phyloP scores from a whole-genome alignment of 2,888 invertebrate genomes.

The Vanessa cardui region DNA sequence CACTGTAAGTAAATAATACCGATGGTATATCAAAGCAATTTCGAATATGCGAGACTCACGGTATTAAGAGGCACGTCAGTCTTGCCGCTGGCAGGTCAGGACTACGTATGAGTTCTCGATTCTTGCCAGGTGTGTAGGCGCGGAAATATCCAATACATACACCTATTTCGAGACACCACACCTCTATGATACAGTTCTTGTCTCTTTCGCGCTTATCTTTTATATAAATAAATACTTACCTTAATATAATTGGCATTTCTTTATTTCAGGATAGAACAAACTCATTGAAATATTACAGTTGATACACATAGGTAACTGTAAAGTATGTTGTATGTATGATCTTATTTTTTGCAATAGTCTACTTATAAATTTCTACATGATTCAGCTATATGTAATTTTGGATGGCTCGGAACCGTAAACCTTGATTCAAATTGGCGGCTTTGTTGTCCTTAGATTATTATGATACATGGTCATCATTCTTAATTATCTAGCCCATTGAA shows the following conservation, averaged over 20 bases:
- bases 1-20: background rate
- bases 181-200: conserved; percentile 27
- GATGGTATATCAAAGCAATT: conserved; percentile 13
- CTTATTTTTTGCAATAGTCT: too few species aligned
- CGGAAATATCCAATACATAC: conserved; percentile 47
- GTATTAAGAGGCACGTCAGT: conserved; percentile 51
- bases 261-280: too few species aligned
- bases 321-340: too few species aligned
- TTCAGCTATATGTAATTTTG: background rate
- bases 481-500: conserved; percentile 56
- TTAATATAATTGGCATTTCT: too few species aligned
- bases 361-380: too few species aligned
- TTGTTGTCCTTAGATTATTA: conserved; percentile 36
- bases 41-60: conserved; percentile 55
- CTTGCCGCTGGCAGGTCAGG: conserved; percentile 54
- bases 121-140: conserved; percentile 65
- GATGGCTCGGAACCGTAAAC: background rate
- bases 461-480: conserved; percentile 47
- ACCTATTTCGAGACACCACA: conserved; percentile 37
- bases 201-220: conserved; percentile 5
- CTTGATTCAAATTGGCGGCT: conserved; percentile 1
- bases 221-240: background rate
- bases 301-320: too few species aligned
- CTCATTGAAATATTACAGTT: too few species aligned
- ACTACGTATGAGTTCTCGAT: conserved; percentile 65